Evolutionary conservation across 1,140 invertebrate genomes (phyloP), one percentile per base, ranked within the genome.

Genomic region (Carposina sasakii): DNA sequence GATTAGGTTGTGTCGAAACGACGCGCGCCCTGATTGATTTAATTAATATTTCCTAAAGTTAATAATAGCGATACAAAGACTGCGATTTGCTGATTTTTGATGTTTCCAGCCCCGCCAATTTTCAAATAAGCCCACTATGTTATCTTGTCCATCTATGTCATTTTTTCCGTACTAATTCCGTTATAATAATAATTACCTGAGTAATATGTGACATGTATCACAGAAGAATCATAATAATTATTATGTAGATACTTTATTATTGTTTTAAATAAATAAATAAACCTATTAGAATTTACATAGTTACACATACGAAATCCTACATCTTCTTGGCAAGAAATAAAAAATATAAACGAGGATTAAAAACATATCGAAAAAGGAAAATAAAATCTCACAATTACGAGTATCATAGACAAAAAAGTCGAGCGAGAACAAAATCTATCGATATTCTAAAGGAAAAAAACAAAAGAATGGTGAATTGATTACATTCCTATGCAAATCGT

Each of bases 381-480:
- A 2, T 9, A 16, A 13, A 10, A 13, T 6, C 3, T 4, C 6
- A 4, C 31, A 4, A 4, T 6, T 15, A 33, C n/a, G 10, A 8
- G 15, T 8, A 3, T 33, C 4, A 33, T 33, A 16, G 15, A 34
- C 3, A 8, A 16, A 34, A 16, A 34, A n/a, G n/a, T n/a, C 2
- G 9, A 34, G 8, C 2, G 3, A 34, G 2, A 13, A 34, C 8
- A 16, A 8, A 2, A 13, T 2, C 33, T 6, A 34, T 34, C 2
- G 33, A 33, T 8, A 33, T 33, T 34, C 9, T n/a, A n/a, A n/a
- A n/a, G n/a, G n/a, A 6, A 6, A 16, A 13, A 54, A 59, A 59
- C 47, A 59, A 59, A 59, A 53, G 48, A 59, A 59, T 37, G 43
- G 39, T n/a, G 39, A 54, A 54, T 59, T 54, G 52, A 59, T 59